These are phyloP conservation scores for Eospalax fontanierii DNA, from an alignment of 2,797 vertebrate species.

Conservation along the genomic window DNA sequence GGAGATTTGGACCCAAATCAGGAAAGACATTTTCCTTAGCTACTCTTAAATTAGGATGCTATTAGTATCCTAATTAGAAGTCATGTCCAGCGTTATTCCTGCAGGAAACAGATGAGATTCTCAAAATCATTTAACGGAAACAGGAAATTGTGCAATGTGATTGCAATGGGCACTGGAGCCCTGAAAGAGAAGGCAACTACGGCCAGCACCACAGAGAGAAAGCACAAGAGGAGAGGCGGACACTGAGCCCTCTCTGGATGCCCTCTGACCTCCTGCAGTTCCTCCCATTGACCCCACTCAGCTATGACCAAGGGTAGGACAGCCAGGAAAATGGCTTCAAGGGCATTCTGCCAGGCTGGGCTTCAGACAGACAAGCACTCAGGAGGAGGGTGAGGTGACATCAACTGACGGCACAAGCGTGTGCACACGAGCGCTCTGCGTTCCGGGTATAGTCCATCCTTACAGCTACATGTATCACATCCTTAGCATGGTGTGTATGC, in stretches of 20 bases:
- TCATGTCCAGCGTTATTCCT: not conserved
- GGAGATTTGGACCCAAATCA: constrained; percentile 66
- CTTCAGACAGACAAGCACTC: not conserved
- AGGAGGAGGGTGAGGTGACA: not conserved
- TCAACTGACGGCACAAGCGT: not conserved
- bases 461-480: not conserved
- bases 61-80: constrained; percentile 73
- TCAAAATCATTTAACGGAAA: constrained; percentile 32
- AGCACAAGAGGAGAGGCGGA: not conserved
- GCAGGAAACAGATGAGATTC: constrained; percentile 36
- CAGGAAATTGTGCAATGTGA: not conserved
- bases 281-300: not conserved
- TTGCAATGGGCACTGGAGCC: not conserved
- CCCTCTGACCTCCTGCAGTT: not conserved
- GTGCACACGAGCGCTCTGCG: not conserved
- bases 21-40: constrained; percentile 63
- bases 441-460: not conserved
- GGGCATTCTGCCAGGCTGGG: not conserved
- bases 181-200: too few relatives aligned
- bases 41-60: constrained; percentile 62
- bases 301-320: not conserved
- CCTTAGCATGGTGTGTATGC: not conserved
- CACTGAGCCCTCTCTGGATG: not conserved
- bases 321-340: not conserved
- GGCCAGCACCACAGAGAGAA: not conserved